Conservation (phyloP, 2,113 vertebrate genomes). For the Psettodes erumei region DNA sequence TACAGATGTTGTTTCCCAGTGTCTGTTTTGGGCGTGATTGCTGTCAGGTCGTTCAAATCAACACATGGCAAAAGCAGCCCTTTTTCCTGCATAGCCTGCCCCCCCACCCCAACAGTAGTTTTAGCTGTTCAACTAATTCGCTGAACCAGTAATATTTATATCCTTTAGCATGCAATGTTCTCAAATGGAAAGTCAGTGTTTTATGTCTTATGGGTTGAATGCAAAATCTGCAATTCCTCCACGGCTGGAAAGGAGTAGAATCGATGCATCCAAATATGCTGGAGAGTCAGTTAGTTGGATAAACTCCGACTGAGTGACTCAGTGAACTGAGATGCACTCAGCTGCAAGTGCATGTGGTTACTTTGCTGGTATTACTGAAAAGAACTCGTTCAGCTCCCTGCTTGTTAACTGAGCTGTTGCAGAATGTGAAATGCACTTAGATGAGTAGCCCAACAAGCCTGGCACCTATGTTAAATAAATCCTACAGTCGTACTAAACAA, state of each 20-base stretch:
- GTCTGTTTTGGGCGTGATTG: slow-evolving; percentile 61
- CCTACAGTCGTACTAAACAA: slow-evolving; percentile 5
- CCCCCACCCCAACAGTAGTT: background rate
- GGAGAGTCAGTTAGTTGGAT: slow-evolving; percentile 27
- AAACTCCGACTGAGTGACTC: slow-evolving; percentile 31
- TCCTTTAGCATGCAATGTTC: slow-evolving; percentile 13
- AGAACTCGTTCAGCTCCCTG: background rate
- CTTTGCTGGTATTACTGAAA: slow-evolving; percentile 24
- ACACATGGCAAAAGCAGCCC: slow-evolving; percentile 28
- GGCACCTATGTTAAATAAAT: slow-evolving; percentile 11
- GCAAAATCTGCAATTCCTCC: slow-evolving; percentile 37
- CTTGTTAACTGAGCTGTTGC: background rate
- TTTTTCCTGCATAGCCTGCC: background rate
- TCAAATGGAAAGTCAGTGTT: slow-evolving; percentile 30
- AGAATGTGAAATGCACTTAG: background rate
- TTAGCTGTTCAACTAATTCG: slow-evolving; percentile 45
- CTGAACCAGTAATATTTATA: slow-evolving; percentile 42
- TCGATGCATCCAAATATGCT: slow-evolving; percentile 13
- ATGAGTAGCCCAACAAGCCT: background rate
- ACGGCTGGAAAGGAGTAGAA: slow-evolving; percentile 16
- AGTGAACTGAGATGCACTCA: slow-evolving; percentile 29
- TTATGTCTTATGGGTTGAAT: slow-evolving; percentile 10
- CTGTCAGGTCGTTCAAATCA: slow-evolving; percentile 80
- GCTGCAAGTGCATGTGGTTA: slow-evolving; percentile 12
- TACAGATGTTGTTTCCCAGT: slow-evolving; percentile 59